phyloP scores from a whole-genome alignment of 1,140 invertebrate species.

The Drosophila simulans region DNA sequence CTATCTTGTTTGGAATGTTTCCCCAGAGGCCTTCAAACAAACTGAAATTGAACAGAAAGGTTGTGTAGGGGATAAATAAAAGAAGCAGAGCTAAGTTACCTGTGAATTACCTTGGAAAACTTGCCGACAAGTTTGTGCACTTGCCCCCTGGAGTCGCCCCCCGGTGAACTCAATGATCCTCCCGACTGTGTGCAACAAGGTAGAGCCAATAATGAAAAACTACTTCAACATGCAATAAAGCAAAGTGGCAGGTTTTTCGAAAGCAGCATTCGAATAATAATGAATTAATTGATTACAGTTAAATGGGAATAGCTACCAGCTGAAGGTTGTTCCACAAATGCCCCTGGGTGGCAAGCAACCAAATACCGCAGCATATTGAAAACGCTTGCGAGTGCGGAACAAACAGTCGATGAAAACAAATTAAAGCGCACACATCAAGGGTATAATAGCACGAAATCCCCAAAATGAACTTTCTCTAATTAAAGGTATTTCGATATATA shows the following conservation, averaged over 20 bases:
- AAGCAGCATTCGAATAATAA: constrained; percentile 76
- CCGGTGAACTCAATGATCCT: constrained; percentile 15
- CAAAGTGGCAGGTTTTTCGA: constrained; percentile 75
- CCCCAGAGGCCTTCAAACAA: constrained; percentile 58
- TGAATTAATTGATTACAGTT: constrained; percentile 81
- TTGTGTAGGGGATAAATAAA: constrained; percentile 11
- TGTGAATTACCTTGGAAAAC: constrained; percentile 65
- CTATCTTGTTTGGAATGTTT: constrained; percentile 66
- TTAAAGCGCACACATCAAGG: constrained; percentile 52
- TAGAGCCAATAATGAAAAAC: constrained; percentile 72
- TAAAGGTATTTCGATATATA: constrained; percentile 56
- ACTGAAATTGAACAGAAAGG: constrained; percentile 41
- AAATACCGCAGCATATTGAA: constrained; percentile 44
- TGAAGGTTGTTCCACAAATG: constrained; percentile 2
- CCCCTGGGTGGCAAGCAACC: not conserved
- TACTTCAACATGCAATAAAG: constrained; percentile 80
- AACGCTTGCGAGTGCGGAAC: constrained; percentile 16
- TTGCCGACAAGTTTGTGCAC: constrained; percentile 70
- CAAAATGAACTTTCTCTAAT: constrained; percentile 47
- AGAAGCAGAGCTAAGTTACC: constrained; percentile 51
- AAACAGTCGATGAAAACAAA: constrained; percentile 24
- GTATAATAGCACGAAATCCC: constrained; percentile 47
- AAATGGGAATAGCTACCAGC: constrained; percentile 46
- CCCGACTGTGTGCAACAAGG: constrained; percentile 55
- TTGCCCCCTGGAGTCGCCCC: constrained; percentile 30